phyloP scores from a whole-genome alignment of 1,140 invertebrate species.

The Psix sp. region DNA sequence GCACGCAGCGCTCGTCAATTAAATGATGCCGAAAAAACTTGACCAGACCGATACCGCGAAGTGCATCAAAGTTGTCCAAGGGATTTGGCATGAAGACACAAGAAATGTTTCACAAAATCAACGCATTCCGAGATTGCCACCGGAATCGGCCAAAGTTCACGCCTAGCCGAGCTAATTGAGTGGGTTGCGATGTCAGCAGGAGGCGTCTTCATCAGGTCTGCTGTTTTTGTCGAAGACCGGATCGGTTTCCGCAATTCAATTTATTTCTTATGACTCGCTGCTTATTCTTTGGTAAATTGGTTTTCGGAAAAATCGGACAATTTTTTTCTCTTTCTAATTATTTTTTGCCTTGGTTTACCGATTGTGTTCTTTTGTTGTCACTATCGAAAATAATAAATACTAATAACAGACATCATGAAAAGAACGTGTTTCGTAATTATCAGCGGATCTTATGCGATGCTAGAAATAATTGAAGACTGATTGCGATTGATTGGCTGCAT shows the following conservation, averaged over 20 bases:
- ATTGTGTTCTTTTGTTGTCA: no score
- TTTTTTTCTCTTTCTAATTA: slow-evolving; percentile 16
- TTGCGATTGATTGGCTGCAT: slow-evolving; percentile 29
- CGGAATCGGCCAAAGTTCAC: slow-evolving; percentile 58
- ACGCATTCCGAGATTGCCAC: slow-evolving; percentile 60
- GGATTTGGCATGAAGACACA: slow-evolving; percentile 56
- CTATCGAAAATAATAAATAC: no score
- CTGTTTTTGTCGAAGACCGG: slow-evolving; percentile 13
- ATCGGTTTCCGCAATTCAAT: slow-evolving; percentile 38
- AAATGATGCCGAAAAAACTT: slow-evolving; percentile 71
- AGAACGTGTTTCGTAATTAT: slow-evolving; percentile 21
- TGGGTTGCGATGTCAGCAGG: slow-evolving; percentile 16
- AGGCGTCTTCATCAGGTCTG: slow-evolving; percentile 36
- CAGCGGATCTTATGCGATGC: slow-evolving; percentile 15
- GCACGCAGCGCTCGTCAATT: slow-evolving; percentile 69
- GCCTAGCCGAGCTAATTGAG: slow-evolving; percentile 49
- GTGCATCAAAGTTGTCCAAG: slow-evolving; percentile 50
- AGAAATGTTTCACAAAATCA: slow-evolving; percentile 66
- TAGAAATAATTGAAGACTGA: slow-evolving; percentile 40
- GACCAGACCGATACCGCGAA: slow-evolving; percentile 65
- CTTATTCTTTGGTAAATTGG: no score
- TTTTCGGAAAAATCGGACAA: no score
- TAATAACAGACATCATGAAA: slow-evolving; percentile 16
- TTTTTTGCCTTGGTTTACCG: slow-evolving; percentile 7
- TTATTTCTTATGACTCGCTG: no score